Evolutionary conservation across 2,888 invertebrate genomes (phyloP), one percentile per base, ranked within the genome.

Genomic region (Lagria hirta): DNA sequence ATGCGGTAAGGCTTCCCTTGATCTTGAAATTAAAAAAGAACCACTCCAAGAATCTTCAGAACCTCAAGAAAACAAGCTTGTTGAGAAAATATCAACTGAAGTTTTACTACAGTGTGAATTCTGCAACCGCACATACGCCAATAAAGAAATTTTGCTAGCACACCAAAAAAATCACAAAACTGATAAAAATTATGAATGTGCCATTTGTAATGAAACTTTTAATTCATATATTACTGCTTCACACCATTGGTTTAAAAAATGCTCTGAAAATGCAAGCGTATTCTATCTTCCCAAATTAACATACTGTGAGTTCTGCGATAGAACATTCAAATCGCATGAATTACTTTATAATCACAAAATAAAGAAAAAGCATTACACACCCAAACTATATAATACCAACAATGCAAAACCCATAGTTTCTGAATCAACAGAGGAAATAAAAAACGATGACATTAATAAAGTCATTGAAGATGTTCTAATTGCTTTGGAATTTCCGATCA

Each of bases 51-150:
- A 35, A n/a, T 6, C 3, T 1, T 13, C 24, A 17, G 20, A 35
- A 15, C 26, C 38, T n/a, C 16, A 23, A 14, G 35, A 46, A 23
- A 50, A 52, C 36, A 49, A 52, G 23, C 56, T 60, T 30, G 60
- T 68, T 3, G 66, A 69, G 40, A 69, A 67, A 55, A 65, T 70
- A 15, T 53, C 66, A n/a, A 72, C 71, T 0, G 72, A 73, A 50
- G 54, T 71, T 13, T 47, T 80, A 3, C 64, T 78, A 16, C 80
- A 81, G 57, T 81, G 81, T 48, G 81, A 81, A 61, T 81, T 77
- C 55, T 82, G 81, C 54, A 80, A 80, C 52, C 73, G 74, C 23
- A 72, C 77, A 0, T 82, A 78, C 52, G 73, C 75, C 0, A 77
- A 80, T 29, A 72, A 75, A 26, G 69, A 71, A 0, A 66, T 71